Base-by-base conservation (phyloP, 2,113 vertebrate species). In the Triplophysa siluroides region DNA sequence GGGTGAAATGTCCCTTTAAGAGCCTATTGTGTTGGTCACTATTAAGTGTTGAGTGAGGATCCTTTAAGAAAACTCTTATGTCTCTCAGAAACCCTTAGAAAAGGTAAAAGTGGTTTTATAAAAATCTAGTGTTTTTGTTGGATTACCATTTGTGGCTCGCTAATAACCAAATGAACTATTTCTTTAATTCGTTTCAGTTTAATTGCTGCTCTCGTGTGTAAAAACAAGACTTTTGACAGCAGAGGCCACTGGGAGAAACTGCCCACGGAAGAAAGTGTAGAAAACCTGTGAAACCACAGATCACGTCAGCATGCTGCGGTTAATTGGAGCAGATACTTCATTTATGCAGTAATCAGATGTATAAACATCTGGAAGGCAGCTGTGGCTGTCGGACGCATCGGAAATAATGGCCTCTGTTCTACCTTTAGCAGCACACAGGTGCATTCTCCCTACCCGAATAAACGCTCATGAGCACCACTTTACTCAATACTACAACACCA, bases 361-460 rank as follows among this genome's bases (percentile, higher is more conserved):
- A 73, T 60, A 71, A 83, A 85, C 84, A 85, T 83, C 84, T 85
- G 81, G 71, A 70, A 26, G 66, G 67, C 81, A 83, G 78, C 65
- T 83, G 84, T 54, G 76, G 5, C 47, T 77, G 66, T 70, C 38
- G 19, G 38, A 54, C 71, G 60, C n/a, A 38, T 74, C 76, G 74
- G 76, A 24, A 79, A 58, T 70, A 64, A 80, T 78, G 24, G 29
- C 78, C 60, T 38, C 47, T 29, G 74, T 38, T 50, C 23, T 50
- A 64, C 56, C 76, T 75, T 64, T 10, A 16, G 65, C 65, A 69
- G 76, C 72, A 43, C 74, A 74, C 83, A 78, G 62, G 43, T 84
- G 79, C 58, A 75, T 7, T 13, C 16, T 26, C 19, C 4, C 65
- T 33, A 19, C 13, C 33, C 50, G 58, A 63, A 78, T 50, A 62